phyloP scores from a whole-genome alignment of 2,797 vertebrate species.

The Trachurus trachurus region DNA sequence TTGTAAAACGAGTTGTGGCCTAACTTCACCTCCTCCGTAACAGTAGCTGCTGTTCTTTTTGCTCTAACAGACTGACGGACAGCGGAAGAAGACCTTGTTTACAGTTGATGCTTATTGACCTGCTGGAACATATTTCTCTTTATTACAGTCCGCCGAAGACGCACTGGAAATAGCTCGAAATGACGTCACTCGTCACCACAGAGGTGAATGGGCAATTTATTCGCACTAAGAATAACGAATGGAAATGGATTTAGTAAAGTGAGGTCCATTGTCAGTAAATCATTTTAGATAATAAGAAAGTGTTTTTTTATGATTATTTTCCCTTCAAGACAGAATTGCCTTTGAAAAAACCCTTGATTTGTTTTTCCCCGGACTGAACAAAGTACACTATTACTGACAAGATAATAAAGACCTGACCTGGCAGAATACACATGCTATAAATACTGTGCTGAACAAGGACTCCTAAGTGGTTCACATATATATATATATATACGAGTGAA shows the following conservation, averaged over 20 bases:
- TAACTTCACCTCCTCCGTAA: neutral
- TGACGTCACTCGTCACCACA: neutral
- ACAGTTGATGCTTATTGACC: constrained; percentile 25
- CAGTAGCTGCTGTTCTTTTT: constrained; percentile 4
- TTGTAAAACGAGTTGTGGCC: constrained; percentile 51
- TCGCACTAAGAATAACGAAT: constrained; percentile 4
- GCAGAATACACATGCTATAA: constrained; percentile 26
- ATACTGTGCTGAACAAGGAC: constrained; percentile 39
- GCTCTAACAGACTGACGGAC: constrained; percentile 6
- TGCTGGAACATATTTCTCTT: constrained; percentile 29
- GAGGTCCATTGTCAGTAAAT: neutral
- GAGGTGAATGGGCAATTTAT: neutral
- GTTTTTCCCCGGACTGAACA: constrained; percentile 4
- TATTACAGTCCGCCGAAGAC: constrained; percentile 7
- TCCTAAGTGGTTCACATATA: constrained; percentile 21
- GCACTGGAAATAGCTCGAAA: constrained; percentile 21
- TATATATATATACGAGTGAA: constrained; percentile 27
- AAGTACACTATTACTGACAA: constrained; percentile 11
- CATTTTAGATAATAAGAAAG: neutral
- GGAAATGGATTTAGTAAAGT: constrained; percentile 18
- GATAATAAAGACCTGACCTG: constrained; percentile 36
- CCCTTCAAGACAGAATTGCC: constrained; percentile 8
- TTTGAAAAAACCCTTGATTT: neutral
- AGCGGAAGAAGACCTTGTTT: constrained; percentile 9
- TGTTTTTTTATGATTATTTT: constrained; percentile 6